Evolutionary conservation across 2,797 vertebrate species (phyloP).

Genomic region (Macroramphosus scolopax): DNA sequence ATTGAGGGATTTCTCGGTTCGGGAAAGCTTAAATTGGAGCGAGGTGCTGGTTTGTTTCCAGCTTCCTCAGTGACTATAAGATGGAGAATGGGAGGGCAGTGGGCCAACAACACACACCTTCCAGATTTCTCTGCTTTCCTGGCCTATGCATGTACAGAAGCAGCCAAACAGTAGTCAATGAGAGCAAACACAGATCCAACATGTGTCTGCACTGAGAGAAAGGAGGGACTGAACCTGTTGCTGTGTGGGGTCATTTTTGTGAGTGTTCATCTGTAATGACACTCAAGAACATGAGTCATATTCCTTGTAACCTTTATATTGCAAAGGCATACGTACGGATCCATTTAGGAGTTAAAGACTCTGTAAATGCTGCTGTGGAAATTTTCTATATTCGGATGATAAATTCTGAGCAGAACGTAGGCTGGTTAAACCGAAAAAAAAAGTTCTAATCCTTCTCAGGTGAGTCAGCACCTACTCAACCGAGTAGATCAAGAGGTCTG

Average conservation of each 20-base stretch:
- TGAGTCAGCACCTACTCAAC: too few species aligned
- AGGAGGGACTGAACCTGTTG: background rate
- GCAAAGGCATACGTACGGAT: background rate
- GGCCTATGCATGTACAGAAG: conserved; percentile 4
- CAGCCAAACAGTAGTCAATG: conserved; percentile 28
- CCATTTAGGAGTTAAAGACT: conserved; percentile 16
- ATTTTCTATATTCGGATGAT: too few species aligned
- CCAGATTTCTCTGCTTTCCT: conserved; percentile 31
- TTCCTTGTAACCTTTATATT: conserved; percentile 9
- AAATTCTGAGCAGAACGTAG: background rate
- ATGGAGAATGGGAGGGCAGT: conserved; percentile 31
- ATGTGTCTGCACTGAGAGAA: conserved; percentile 12
- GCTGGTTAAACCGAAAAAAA: conserved; percentile 5
- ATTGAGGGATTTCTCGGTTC: conserved; percentile 50
- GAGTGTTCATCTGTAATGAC: background rate
- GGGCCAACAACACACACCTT: conserved; percentile 36
- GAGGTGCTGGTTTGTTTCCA: conserved; percentile 42
- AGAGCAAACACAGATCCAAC: conserved; percentile 15
- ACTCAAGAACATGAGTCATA: background rate
- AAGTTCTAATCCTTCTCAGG: too few species aligned
- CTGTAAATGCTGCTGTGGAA: conserved; percentile 6
- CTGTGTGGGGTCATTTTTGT: background rate
- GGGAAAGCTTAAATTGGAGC: conserved; percentile 28
- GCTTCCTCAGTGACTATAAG: conserved; percentile 49
- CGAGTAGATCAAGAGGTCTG: too few species aligned